These are phyloP conservation scores for Ferdinandea cuprea DNA, from an alignment of 2,888 invertebrate genomes.

Conservation along the genomic window DNA sequence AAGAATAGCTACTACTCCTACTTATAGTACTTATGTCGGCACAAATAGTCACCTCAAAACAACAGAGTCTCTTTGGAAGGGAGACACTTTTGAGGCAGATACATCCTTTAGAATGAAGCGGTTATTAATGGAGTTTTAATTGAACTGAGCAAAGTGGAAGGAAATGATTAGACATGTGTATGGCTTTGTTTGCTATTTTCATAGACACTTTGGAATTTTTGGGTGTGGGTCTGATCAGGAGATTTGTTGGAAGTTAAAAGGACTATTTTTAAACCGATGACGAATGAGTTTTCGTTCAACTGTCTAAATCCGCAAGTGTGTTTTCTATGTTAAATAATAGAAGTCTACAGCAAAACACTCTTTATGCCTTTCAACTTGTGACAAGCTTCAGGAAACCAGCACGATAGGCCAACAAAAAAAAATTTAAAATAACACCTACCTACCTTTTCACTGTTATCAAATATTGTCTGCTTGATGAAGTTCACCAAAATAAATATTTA, in stretches of 20 bases:
- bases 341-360: too few species aligned
- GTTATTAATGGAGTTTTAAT: conserved; percentile 37
- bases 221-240: not conserved
- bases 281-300: too few species aligned
- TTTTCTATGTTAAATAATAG: too few species aligned
- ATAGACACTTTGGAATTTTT: not conserved
- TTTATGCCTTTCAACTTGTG: too few species aligned
- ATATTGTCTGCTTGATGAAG: too few species aligned
- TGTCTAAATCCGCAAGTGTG: too few species aligned
- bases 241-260: not conserved
- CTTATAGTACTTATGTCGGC: conserved; percentile 1
- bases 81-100: not conserved
- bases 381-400: too few species aligned
- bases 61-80: not conserved
- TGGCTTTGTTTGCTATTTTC: not conserved
- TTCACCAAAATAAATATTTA: too few species aligned
- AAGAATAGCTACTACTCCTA: not conserved
- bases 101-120: not conserved
- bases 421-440: too few species aligned
- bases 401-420: too few species aligned
- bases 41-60: conserved; percentile 3
- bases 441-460: too few species aligned
- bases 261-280: not conserved
- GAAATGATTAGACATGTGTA: conserved; percentile 1
- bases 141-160: not conserved